Base-by-base conservation (phyloP, 2,113 vertebrate genomes). In the Bungarus multicinctus region DNA sequence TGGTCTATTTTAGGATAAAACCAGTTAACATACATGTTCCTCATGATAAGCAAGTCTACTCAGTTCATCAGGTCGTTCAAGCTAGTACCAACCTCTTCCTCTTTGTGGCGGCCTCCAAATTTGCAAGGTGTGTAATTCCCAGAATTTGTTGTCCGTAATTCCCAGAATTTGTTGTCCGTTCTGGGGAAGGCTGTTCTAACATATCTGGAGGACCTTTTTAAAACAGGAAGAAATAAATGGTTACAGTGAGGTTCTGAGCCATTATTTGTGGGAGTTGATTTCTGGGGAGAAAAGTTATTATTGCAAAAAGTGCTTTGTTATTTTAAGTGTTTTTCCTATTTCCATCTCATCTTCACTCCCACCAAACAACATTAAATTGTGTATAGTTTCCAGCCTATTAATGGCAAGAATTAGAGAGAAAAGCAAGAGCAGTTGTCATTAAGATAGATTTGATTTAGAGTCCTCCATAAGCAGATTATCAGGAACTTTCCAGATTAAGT, bases 1-100 rank as follows among this genome's bases (percentile, higher is more conserved):
- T 94, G 91, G 90, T 92, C 95, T 93, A 92, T 92, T 8, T 25
- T 45, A 94, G 94, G 96, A 90, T 92, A 92, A 86, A 89, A 5
- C 74, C 54, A 91, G 85, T 93, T 50, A 88, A 90, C 88, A 90
- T 0, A 20, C 2, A 0, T 30, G 14, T 55, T 69, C 60, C 50
- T 54, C 2, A 23, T n/a, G 2, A 25, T 53, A 55, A 6, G 14
- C 14, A 6, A 64, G 30, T 58, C 47, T 10, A 10, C n/a, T 4
- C 85, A 30, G 25, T 60, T 34, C 50, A 23, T 50, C 50, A 64
- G 20, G 3, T 45, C 3, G n/a, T 25, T 43, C 74, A 81, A 81
- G 39, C 18, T 81, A 22, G 18, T 43, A 22, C 7, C 34, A 39
- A 18, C 18, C 2, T 43, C 7, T 43, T 81, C 34, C 16, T 69